These are phyloP conservation scores for Melangyna quadrimaculata DNA, from an alignment of 2,888 invertebrate species.

Conservation along the genomic window DNA sequence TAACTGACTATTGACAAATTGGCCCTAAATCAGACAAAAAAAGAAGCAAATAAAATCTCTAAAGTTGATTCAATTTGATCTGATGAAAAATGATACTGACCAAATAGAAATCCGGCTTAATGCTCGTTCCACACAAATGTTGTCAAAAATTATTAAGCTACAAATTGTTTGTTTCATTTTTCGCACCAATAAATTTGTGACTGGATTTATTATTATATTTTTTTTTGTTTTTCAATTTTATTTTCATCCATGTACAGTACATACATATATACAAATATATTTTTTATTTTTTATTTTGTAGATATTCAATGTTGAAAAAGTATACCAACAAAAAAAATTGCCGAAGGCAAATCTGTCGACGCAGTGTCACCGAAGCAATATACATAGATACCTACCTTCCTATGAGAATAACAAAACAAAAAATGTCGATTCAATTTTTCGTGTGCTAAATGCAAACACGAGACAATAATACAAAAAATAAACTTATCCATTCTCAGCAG, in stretches of 20 bases:
- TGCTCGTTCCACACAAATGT: background rate
- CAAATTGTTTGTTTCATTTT: background rate
- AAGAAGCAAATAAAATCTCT: too few relatives aligned
- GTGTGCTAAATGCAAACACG: background rate
- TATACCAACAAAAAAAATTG: conserved; percentile 6
- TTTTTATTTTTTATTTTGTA: background rate
- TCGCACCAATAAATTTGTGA: background rate
- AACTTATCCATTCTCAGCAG: background rate
- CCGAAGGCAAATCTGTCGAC: conserved; percentile 12
- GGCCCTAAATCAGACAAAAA: too few relatives aligned
- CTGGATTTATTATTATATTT: background rate
- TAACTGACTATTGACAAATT: too few relatives aligned
- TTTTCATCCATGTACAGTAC: background rate
- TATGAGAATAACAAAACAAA: background rate
- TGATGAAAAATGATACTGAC: background rate
- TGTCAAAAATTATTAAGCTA: background rate
- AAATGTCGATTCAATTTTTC: background rate
- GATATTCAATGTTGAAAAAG: background rate
- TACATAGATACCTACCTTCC: too few relatives aligned
- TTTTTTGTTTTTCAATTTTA: background rate
- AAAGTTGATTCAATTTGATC: background rate
- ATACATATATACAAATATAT: background rate
- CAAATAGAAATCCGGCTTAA: background rate
- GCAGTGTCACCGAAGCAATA: background rate
- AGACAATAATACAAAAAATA: background rate